Base-by-base conservation (phyloP, 2,797 vertebrate genomes). In the Sebastes paucispinis region DNA sequence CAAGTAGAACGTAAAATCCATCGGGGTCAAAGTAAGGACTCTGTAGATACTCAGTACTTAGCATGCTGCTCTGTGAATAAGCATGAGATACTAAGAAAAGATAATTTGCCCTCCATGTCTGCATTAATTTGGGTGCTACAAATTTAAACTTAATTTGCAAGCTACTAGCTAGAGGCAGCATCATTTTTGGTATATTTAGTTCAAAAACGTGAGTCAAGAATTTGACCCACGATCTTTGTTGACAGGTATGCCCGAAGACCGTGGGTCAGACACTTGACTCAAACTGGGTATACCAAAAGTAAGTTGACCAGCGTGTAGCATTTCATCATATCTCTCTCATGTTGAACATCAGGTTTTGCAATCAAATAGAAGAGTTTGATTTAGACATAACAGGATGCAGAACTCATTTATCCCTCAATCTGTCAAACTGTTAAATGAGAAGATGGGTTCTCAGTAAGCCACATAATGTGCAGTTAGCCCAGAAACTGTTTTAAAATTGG, bases 71-170 rank as follows among this genome's bases (percentile, higher is more conserved):
- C 31, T 59, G 36, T 66, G 39, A 60, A 81, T 70, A 75, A 81
- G 52, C 50, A 66, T 66, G 60, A 66, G 36, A 58, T 71, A 50
- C 52, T 52, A 76, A 60, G 29, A 75, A 65, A 69, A 75, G 59
- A 71, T 7, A 16, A 59, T 65, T 20, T 11, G 16, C 60, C 67
- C 24, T 54, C 60, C 16, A 3, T 66, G 52, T 24, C 69, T 60
- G 29, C 73, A 76, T 60, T 59, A 8, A 80, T 69, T 62, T 52
- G 24, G 20, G 2, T 31, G 25, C 39, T 27, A 39, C 13, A 69
- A 29, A 39, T 76, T 67, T 11, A 62, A 71, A 63, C 16, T 22
- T 36, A 18, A 73, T 68, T 68, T 54, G 24, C 39, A 43, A n/a
- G 11, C 43, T 55, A 22, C 14, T 8, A 10, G 47, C 74, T 29